These are phyloP conservation scores for Aythya baeri DNA, from an alignment of 2,113 vertebrate species.

Conservation along the genomic window DNA sequence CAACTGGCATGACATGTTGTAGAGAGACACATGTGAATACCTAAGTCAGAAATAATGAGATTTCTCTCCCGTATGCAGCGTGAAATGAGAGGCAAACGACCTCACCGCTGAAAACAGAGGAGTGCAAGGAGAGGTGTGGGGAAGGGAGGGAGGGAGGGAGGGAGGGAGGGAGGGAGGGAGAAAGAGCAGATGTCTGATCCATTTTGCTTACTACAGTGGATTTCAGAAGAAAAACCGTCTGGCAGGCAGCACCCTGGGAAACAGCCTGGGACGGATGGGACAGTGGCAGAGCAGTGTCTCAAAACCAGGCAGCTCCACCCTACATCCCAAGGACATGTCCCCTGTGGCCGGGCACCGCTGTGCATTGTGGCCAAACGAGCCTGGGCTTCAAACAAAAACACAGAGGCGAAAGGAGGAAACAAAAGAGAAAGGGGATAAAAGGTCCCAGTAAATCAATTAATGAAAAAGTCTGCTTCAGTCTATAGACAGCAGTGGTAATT, in stretches of 20 bases:
- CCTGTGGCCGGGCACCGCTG: background rate
- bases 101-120: background rate
- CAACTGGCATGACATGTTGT: constrained; percentile 55
- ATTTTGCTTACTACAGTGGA: background rate
- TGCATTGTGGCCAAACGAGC: background rate
- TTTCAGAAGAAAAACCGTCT: constrained; percentile 26
- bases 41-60: constrained; percentile 77
- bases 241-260: constrained; percentile 11
- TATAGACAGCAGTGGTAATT: constrained; percentile 45
- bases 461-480: constrained; percentile 36
- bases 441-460: constrained; percentile 50
- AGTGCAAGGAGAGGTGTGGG: background rate
- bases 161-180: background rate
- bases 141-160: background rate
- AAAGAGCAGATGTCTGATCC: background rate
- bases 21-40: constrained; percentile 55
- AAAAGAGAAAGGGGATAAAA: constrained; percentile 50
- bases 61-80: constrained; percentile 60
- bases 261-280: background rate
- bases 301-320: background rate
- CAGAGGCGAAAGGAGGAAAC: constrained; percentile 2
- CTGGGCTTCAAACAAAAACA: constrained; percentile 39
- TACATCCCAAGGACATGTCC: background rate
- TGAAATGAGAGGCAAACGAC: constrained; percentile 58
- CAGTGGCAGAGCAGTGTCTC: background rate